Evolutionary conservation across 2,113 vertebrate species (phyloP), one percentile per base, ranked within the genome.

Genomic region (Pagrus major): DNA sequence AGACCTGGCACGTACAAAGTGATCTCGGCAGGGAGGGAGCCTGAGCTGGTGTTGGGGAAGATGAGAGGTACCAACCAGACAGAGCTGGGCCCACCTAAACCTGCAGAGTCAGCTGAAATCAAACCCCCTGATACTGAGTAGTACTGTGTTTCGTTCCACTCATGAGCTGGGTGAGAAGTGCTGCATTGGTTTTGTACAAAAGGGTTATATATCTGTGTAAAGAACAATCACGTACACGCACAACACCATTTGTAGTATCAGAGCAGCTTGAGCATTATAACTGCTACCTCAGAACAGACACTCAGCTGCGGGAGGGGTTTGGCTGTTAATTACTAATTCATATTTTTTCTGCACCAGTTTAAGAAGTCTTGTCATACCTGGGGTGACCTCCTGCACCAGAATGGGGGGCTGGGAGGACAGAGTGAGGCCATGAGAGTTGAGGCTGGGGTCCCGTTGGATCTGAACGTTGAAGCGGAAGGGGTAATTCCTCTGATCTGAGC

Each of bases 351-450:
- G 5, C 1, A 44, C 27, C 6, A 33, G 7, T 31, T 31, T 39
- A 31, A 54, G 21, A 23, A 41, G 7, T 23, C 11, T 27, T 9
- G 27, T 27, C 46, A 0, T 92, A 95, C 94, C 95, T 91, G 91
- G 55, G 18, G 76, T 78, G 81, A 95, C 78, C 1, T 94, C 93
- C 72, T 93, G 90, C 86, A 95, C 93, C 81, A 94, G 84, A 46
- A 93, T 88, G 16, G 95, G 95, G 29, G 33, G 85, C 71, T 94
- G 89, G 20, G 83, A 55, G 21, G 94, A 93, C 39, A 95, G 77
- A 0, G 83, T 91, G 89, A 95, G 92, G 63, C 94, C 94, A 47
- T 95, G 93, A 15, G 93, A 93, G 76, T 84, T 87, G 69, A 95
- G 88, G 18, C 49, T 42, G 0, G 82, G 81, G 83, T 95, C 93